phyloP scores from a whole-genome alignment of 2,888 invertebrate species.

The Macrophya annulata region DNA sequence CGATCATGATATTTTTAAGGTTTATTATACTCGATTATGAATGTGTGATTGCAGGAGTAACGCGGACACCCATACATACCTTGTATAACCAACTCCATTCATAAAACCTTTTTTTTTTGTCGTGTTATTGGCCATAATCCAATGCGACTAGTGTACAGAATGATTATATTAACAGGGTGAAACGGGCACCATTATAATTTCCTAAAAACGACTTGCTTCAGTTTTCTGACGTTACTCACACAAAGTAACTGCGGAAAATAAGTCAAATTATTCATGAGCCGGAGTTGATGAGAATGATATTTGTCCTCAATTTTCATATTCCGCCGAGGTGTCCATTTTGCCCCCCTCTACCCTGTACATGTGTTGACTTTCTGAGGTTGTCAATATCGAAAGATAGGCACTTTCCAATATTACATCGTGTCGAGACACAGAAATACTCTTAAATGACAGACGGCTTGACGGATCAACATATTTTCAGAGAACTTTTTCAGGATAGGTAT shows the following conservation, averaged over 20 bases:
- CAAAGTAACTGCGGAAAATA: too few species aligned
- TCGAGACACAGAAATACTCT: slow-evolving; percentile 7
- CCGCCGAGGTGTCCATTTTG: too few species aligned
- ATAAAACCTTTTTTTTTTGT: not conserved
- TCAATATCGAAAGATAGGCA: slow-evolving; percentile 33
- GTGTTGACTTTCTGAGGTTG: slow-evolving; percentile 13
- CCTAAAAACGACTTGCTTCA: too few species aligned
- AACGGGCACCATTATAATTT: too few species aligned
- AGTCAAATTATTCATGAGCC: too few species aligned
- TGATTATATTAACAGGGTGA: too few species aligned
- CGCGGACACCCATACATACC: not conserved
- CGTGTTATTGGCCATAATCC: slow-evolving; percentile 8
- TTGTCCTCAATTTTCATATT: too few species aligned
- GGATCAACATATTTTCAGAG: not conserved
- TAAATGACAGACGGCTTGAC: slow-evolving; percentile 31
- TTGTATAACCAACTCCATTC: slow-evolving; percentile 8
- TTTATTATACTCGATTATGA: slow-evolving; percentile 14
- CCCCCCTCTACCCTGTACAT: too few species aligned
- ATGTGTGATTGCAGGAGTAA: not conserved
- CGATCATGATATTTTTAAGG: not conserved
- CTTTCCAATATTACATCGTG: slow-evolving; percentile 42
- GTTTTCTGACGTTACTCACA: too few species aligned
- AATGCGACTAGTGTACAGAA: not conserved
- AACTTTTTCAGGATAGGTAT: not conserved
- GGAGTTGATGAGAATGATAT: too few species aligned